A percentile compares a stretch with the other conserved stretches of the same genome.
These are phyloP conservation scores for Cyphomyrus discorhynchus DNA, from an alignment of 2,113 vertebrate species.

Conservation along the genomic window DNA sequence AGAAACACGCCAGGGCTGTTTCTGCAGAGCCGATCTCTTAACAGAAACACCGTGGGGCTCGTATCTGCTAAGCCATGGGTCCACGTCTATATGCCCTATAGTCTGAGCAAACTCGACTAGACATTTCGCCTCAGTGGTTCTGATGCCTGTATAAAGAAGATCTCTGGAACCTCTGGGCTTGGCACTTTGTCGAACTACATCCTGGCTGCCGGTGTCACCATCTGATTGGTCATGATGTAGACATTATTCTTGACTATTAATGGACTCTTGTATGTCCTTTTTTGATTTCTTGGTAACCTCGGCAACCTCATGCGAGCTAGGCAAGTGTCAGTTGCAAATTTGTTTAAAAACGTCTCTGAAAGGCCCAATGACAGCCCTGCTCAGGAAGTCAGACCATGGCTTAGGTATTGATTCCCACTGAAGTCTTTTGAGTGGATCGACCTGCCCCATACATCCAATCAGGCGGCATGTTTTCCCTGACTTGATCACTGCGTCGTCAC, in stretches of 20 bases:
- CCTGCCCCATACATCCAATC: constrained; percentile 50
- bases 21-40: background rate
- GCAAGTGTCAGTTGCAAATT: background rate
- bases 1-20: background rate
- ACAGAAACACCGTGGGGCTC: background rate
- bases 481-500: constrained; percentile 60
- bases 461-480: constrained; percentile 56
- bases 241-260: background rate
- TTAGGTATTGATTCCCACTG: constrained; percentile 5
- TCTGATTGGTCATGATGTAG: background rate
- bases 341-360: background rate
- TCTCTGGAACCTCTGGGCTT: background rate
- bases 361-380: background rate
- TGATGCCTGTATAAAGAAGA: background rate
- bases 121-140: background rate
- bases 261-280: background rate
- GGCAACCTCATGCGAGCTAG: background rate
- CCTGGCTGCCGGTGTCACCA: background rate
- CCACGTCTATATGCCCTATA: background rate
- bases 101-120: background rate
- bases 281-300: background rate
- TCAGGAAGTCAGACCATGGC: background rate
- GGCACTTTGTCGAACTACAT: background rate
- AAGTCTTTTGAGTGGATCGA: background rate
- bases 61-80: background rate